Evolutionary conservation across 1,140 invertebrate species (phyloP), one percentile per base, ranked within the genome.

Genomic region (Drosophila paulistorum): DNA sequence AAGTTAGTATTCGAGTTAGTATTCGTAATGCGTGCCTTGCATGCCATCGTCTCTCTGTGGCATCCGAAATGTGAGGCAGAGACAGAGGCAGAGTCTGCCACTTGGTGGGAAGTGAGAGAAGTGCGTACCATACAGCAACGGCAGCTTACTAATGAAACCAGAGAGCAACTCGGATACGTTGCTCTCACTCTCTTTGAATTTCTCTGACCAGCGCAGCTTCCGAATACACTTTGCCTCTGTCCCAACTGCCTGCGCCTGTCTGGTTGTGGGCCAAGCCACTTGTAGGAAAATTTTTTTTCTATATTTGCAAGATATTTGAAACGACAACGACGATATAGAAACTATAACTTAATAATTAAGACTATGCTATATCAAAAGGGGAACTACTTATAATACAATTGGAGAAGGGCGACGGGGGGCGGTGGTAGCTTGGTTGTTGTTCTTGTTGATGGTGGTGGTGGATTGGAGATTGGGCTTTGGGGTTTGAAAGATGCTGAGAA

Each of bases 201-300:
- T 51, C 45, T 51, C 45, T 51, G 45, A 51, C 45, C 45, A 51
- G 45, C 45, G 45, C 45, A 51, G 45, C 45, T 51, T 51, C 45
- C 17, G 45, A 51, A 51, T 23, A 45, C n/a, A 45, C 42, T 45
- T 6, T 7, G 42, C n/a, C 42, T 6, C 42, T 6, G 11, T 14
- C 14, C 26, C 26, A 30, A 30, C 26, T 30, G 5, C 14, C n/a
- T 14, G 3, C n/a, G 1, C n/a, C 42, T 45, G 6, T 14, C 14
- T 9, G 45, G 6, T 17, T 51, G 45, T 20, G 20, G 45, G 17
- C 45, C 45, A 51, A 51, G 45, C 45, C 45, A 51, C 45, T 51
- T 51, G 17, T 51, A 17, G 45, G 45, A 51, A 51, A 23, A 23
- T 17, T 51, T 51, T 30, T 30, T 30, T 30, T 30, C 0, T 30